Evolutionary conservation across 2,888 invertebrate genomes (phyloP).

Genomic region (Diabrotica balteata): DNA sequence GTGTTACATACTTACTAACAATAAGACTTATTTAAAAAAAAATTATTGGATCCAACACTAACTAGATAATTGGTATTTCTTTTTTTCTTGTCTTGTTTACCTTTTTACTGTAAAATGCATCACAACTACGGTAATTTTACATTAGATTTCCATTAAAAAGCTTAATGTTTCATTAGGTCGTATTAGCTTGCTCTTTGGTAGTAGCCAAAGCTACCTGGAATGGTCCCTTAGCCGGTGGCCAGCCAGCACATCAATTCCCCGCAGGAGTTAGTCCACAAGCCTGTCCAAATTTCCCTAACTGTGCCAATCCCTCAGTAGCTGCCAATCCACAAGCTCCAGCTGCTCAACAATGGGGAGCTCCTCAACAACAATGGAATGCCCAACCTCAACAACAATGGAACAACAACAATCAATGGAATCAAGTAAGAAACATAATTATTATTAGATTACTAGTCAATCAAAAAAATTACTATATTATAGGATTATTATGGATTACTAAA

Average conservation of each 20-base stretch:
- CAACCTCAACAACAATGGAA: conserved; percentile 38
- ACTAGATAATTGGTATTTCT: no score
- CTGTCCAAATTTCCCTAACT: conserved; percentile 59
- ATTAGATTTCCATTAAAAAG: no score
- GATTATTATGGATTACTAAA: no score
- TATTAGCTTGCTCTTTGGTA: conserved; percentile 55
- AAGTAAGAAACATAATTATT: neutral
- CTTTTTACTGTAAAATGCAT: no score
- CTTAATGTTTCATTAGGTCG: conserved; percentile 44
- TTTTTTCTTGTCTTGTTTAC: no score
- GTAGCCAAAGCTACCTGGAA: conserved; percentile 54
- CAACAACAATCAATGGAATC: conserved; percentile 30
- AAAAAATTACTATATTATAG: neutral
- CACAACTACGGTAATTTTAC: no score
- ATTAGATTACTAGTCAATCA: neutral
- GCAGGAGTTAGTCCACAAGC: conserved; percentile 59
- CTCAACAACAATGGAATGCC: conserved; percentile 36
- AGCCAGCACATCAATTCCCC: conserved; percentile 56
- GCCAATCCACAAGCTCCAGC: conserved; percentile 52
- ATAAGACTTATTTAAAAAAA: no score
- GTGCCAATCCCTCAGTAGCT: conserved; percentile 57
- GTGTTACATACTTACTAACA: no score
- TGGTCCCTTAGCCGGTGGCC: conserved; percentile 58
- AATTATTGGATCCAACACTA: no score
- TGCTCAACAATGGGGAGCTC: conserved; percentile 39